These are phyloP conservation scores for Zoroaster sp. DNA, from an alignment of 53 echinoderm and acorn worm species.

Conservation along the genomic window DNA sequence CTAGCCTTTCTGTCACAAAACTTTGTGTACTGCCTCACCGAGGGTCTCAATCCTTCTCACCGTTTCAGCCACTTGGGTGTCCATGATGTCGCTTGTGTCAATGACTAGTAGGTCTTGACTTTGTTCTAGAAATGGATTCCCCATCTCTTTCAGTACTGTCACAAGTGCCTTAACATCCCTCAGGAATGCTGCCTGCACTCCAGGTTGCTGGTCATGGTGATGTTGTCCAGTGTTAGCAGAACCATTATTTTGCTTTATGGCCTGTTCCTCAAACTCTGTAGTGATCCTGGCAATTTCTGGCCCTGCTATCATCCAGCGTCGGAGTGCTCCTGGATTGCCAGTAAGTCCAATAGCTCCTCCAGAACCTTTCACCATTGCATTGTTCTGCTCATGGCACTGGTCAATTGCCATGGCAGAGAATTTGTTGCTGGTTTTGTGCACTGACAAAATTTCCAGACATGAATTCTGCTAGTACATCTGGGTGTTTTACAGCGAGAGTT, in stretches of 20 bases:
- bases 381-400: neutral
- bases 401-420: neutral
- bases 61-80: constrained; percentile 1
- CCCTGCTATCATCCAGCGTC: no score
- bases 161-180: neutral
- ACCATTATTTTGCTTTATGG: neutral
- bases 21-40: no score
- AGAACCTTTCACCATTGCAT: neutral
- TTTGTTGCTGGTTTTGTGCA: no score
- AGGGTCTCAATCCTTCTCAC: no score
- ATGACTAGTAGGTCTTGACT: neutral
- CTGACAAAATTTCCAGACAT: no score
- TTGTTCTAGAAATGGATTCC: neutral
- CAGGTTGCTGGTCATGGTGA: neutral
- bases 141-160: neutral
- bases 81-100: constrained; percentile 24
- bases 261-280: neutral
- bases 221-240: neutral
- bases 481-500: no score
- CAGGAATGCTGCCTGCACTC: neutral
- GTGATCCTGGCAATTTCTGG: no score
- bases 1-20: no score
- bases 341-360: no score
- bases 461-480: no score
- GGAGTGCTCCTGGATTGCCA: no score